phyloP scores from a whole-genome alignment of 2,888 invertebrate genomes.

The Invenusta paracnida region DNA sequence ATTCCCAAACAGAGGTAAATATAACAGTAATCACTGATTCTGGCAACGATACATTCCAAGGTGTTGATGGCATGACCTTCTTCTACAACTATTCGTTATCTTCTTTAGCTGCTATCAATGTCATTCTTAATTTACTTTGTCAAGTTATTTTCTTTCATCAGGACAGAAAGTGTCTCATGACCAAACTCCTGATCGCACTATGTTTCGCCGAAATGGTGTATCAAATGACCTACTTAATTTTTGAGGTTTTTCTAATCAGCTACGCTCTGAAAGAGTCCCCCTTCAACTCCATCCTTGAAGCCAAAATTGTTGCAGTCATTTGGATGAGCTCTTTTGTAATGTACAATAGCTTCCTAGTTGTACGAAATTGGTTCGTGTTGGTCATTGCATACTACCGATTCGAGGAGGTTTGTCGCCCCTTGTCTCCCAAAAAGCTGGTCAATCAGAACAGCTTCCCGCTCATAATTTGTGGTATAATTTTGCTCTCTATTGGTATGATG shows the following conservation, averaged over 20 bases:
- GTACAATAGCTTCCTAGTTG: constrained; percentile 11
- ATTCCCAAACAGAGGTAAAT: too few species aligned
- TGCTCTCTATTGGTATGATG: constrained; percentile 3
- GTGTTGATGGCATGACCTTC: background rate
- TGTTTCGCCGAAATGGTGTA: background rate
- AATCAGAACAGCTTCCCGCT: background rate
- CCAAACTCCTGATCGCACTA: background rate
- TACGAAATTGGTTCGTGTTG: constrained; percentile 18
- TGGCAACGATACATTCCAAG: too few species aligned
- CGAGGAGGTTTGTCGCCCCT: background rate
- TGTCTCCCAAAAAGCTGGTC: background rate
- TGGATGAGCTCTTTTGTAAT: background rate
- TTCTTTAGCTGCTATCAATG: constrained; percentile 1
- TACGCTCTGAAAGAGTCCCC: background rate
- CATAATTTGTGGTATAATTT: background rate
- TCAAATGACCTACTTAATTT: constrained; percentile 7
- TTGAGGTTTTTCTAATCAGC: background rate
- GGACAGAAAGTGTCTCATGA: background rate
- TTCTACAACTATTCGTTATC: background rate
- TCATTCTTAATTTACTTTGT: constrained; percentile 6
- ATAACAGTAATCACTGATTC: too few species aligned
- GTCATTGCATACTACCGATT: background rate
- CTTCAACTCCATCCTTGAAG: background rate
- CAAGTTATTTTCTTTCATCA: background rate
- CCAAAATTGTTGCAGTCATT: background rate